These are phyloP conservation scores for Neopipo cinnamomea DNA, from an alignment of 2,113 vertebrate genomes.

Conservation along the genomic window DNA sequence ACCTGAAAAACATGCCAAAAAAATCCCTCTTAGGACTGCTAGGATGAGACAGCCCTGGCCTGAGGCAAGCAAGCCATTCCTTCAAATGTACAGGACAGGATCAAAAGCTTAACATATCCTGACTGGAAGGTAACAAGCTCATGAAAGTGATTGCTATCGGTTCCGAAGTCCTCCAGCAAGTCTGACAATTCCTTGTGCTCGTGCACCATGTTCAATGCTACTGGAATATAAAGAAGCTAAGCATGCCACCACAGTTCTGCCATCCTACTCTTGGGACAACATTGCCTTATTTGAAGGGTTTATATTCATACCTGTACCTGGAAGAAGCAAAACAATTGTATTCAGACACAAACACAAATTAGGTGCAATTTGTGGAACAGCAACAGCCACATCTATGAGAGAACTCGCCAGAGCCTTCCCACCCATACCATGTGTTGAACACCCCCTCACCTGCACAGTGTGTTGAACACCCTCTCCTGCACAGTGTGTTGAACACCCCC, in stretches of 20 bases:
- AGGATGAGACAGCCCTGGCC: background rate
- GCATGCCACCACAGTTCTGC: background rate
- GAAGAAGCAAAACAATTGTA: background rate
- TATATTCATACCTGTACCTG: background rate
- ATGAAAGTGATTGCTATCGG: background rate
- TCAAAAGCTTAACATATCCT: background rate
- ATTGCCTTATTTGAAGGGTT: background rate
- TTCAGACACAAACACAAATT: background rate
- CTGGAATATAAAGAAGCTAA: background rate
- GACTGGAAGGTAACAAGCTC: background rate
- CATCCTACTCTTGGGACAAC: background rate
- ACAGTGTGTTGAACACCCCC: constrained; percentile 92
- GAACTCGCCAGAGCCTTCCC: background rate
- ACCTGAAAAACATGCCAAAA: constrained; percentile 73
- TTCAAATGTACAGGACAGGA: background rate
- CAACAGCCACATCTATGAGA: background rate
- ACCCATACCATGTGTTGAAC: constrained; percentile 79
- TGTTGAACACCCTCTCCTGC: background rate
- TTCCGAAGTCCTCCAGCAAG: background rate
- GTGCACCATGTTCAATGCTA: background rate
- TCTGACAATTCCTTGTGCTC: background rate
- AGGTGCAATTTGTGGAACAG: background rate
- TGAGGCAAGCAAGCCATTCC: background rate
- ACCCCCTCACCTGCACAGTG: background rate
- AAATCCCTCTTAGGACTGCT: background rate